Evolutionary conservation across 1,140 invertebrate species (phyloP).

Genomic region (Cataglyphis hispanica): DNA sequence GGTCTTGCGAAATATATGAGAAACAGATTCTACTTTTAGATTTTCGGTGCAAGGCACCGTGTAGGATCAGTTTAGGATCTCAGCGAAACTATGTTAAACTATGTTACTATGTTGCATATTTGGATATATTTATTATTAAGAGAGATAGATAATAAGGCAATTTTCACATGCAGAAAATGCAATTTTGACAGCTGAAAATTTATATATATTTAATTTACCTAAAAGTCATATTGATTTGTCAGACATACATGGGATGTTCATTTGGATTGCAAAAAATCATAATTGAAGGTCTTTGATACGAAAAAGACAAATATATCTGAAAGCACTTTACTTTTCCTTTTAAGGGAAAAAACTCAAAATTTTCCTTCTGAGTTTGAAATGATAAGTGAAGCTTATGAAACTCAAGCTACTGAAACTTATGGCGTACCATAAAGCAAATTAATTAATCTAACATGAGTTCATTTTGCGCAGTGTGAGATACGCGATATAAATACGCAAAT

Average conservation of each 20-base stretch:
- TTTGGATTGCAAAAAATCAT: conserved; percentile 13
- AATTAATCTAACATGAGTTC: conserved; percentile 10
- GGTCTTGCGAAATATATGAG: not conserved
- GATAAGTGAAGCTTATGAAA: not conserved
- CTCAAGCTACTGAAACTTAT: not conserved
- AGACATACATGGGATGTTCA: not conserved
- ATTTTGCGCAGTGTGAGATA: not conserved
- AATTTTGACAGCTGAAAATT: not conserved
- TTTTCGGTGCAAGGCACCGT: conserved; percentile 10
- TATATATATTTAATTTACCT: conserved; percentile 2
- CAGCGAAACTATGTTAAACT: not conserved
- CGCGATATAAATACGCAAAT: not conserved
- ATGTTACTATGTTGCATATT: conserved; percentile 7
- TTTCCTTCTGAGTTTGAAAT: not conserved
- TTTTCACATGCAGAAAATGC: conserved; percentile 8
- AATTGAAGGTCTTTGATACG: conserved; percentile 52
- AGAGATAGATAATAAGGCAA: not conserved
- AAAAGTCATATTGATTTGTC: conserved; percentile 24
- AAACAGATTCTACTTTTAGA: conserved; percentile 43
- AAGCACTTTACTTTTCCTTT: not conserved
- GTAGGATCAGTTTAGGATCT: not conserved
- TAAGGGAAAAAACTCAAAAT: conserved; percentile 56
- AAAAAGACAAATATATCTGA: not conserved
- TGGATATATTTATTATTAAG: not conserved
- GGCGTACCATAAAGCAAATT: not conserved